These are phyloP conservation scores for Orchestes rusci DNA, from an alignment of 2,888 invertebrate species.

Conservation along the genomic window DNA sequence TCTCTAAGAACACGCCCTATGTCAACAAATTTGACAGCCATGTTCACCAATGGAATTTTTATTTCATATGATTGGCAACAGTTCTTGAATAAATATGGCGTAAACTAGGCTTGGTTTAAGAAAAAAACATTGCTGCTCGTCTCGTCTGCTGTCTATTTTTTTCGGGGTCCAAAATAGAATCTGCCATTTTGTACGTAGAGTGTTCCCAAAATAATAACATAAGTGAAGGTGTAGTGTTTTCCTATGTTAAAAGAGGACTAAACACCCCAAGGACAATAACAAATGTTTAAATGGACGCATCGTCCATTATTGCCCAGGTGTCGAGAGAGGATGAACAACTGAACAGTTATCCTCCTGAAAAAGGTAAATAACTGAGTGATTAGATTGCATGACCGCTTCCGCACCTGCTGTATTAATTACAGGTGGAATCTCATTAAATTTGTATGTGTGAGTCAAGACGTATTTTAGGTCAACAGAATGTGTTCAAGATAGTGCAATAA, in stretches of 20 bases:
- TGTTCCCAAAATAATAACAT: too few species aligned
- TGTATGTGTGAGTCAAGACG: too few species aligned
- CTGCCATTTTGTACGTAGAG: slow-evolving; percentile 10
- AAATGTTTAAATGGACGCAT: slow-evolving; percentile 91
- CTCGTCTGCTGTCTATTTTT: slow-evolving; percentile 12
- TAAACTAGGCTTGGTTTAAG: slow-evolving; percentile 22
- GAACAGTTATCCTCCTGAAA: slow-evolving; percentile 85
- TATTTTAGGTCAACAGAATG: too few species aligned
- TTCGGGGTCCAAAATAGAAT: slow-evolving; percentile 8
- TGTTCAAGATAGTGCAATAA: too few species aligned
- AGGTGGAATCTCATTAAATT: too few species aligned
- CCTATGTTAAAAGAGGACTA: background rate
- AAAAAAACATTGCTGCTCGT: slow-evolving; percentile 17
- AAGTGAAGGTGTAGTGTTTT: slow-evolving; percentile 4
- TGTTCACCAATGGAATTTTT: too few species aligned
- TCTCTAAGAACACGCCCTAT: too few species aligned
- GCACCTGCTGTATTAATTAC: too few species aligned
- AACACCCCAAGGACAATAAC: slow-evolving; percentile 35
- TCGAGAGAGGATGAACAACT: slow-evolving; percentile 94
- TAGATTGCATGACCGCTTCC: slow-evolving; percentile 2
- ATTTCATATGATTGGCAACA: slow-evolving; percentile 15
- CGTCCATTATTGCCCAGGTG: slow-evolving; percentile 98
- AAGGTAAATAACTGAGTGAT: slow-evolving; percentile 60
- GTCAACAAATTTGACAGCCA: too few species aligned
- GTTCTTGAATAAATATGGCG: slow-evolving; percentile 21